phyloP scores from a whole-genome alignment of 92 coral and sea anemone species.

The Epizoanthus rinbou region DNA sequence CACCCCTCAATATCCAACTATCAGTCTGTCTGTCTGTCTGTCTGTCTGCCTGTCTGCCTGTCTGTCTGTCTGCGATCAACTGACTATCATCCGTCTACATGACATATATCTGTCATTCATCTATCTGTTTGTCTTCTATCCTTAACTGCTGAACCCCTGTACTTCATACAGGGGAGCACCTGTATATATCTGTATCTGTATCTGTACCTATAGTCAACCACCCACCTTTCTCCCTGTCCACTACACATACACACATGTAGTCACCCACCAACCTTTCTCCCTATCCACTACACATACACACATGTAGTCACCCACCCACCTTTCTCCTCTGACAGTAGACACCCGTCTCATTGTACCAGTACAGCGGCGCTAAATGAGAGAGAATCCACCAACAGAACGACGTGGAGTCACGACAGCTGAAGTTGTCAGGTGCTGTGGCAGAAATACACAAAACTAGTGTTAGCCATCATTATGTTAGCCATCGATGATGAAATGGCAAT shows the following conservation, averaged over 20 bases:
- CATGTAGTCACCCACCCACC: slow-evolving; percentile 47
- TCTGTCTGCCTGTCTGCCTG: too few relatives aligned
- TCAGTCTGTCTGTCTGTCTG: too few relatives aligned
- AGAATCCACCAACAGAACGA: slow-evolving; percentile 93
- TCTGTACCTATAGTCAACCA: neutral
- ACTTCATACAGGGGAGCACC: too few relatives aligned
- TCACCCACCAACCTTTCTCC: slow-evolving; percentile 64
- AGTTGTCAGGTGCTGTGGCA: slow-evolving; percentile 60
- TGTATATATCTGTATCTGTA: too few relatives aligned
- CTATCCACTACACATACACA: neutral
- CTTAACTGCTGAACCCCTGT: too few relatives aligned
- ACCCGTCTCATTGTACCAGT: slow-evolving; percentile 84
- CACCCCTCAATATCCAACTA: too few relatives aligned
- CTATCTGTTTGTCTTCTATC: too few relatives aligned
- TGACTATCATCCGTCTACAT: too few relatives aligned
- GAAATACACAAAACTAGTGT: neutral
- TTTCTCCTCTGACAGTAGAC: slow-evolving; percentile 65
- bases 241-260: too few relatives aligned
- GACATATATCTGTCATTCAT: too few relatives aligned
- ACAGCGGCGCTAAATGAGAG: slow-evolving; percentile 83
- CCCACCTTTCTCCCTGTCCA: slow-evolving; percentile 67
- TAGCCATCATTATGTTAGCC: neutral
- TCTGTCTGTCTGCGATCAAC: too few relatives aligned
- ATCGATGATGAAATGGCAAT: too few relatives aligned
- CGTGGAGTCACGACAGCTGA: slow-evolving; percentile 70